Percentiles rank a stretch among this genome's conserved stretches.
Conservation (phyloP, 2,113 vertebrate species). For the Chinchilla lanigera region DNA sequence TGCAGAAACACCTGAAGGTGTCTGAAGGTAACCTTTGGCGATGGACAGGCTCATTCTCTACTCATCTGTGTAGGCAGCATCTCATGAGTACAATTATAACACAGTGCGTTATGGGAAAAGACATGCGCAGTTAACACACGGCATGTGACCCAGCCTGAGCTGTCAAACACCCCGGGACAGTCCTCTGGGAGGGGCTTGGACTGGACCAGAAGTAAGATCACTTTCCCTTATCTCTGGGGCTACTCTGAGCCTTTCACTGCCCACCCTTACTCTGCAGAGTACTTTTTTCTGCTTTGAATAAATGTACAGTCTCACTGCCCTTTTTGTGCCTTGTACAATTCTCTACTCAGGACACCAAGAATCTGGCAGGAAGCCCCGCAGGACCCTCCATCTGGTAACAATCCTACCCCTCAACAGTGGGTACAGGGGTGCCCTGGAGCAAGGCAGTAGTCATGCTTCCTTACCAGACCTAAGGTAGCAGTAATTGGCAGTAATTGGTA, state of each 20-base stretch:
- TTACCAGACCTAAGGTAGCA: not conserved
- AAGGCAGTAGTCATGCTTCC: not conserved
- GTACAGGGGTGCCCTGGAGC: not conserved
- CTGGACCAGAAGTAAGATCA: not conserved
- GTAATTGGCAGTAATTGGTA: not conserved
- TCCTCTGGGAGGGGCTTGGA: not conserved
- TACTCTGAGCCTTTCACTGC: not conserved
- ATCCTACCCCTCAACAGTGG: not conserved
- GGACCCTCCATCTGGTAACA: not conserved
- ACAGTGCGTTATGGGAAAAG: not conserved
- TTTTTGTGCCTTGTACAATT: not conserved
- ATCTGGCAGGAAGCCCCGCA: not conserved
- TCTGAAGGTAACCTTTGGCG: not conserved
- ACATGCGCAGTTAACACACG: not conserved
- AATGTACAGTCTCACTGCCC: not conserved
- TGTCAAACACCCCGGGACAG: not conserved
- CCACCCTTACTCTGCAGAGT: not conserved
- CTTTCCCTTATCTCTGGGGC: not conserved
- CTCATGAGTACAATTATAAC: not conserved
- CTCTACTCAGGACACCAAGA: not conserved
- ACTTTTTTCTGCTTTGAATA: not conserved
- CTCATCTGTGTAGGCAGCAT: not conserved
- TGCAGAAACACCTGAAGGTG: not conserved
- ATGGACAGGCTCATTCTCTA: not conserved
- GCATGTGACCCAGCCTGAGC: not conserved